Evolutionary conservation across 2,888 invertebrate genomes (phyloP).

Genomic region (Cataglyphis rosenhaueri): DNA sequence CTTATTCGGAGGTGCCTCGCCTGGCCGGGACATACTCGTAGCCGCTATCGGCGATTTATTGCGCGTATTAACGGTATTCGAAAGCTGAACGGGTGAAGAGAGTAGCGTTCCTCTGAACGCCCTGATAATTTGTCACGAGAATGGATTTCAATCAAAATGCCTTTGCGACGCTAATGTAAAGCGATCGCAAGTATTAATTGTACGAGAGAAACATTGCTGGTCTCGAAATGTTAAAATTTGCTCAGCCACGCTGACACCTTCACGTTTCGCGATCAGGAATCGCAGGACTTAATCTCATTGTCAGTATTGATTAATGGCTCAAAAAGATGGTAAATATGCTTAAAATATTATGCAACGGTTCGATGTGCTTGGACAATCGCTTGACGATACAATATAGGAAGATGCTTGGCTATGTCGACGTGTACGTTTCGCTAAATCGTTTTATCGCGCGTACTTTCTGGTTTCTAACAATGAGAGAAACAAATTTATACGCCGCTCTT

Average conservation of each 20-base stretch:
- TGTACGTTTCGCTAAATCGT: conserved; percentile 66
- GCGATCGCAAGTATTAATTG: conserved; percentile 30
- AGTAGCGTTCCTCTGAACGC: conserved; percentile 40
- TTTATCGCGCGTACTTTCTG: background rate
- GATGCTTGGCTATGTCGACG: conserved; percentile 55
- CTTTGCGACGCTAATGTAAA: conserved; percentile 16
- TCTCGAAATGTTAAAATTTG: conserved; percentile 16
- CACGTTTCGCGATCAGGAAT: conserved; percentile 4
- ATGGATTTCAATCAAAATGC: background rate
- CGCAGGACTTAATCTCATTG: background rate
- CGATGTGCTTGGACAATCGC: conserved; percentile 45
- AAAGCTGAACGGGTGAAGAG: conserved; percentile 23
- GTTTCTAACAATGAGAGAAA: conserved; percentile 27
- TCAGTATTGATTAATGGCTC: background rate
- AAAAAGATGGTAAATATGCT: background rate
- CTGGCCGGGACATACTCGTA: conserved; percentile 22
- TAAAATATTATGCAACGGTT: background rate
- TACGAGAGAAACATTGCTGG: background rate
- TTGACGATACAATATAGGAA: background rate
- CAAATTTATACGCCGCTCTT: conserved; percentile 27
- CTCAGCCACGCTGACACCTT: background rate
- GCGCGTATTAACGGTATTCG: conserved; percentile 28
- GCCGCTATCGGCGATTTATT: background rate
- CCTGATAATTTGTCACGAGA: conserved; percentile 26
- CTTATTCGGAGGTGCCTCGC: conserved; percentile 39